Conservation (phyloP, 2,888 invertebrate species). For the Drosophila heteroneura region DNA sequence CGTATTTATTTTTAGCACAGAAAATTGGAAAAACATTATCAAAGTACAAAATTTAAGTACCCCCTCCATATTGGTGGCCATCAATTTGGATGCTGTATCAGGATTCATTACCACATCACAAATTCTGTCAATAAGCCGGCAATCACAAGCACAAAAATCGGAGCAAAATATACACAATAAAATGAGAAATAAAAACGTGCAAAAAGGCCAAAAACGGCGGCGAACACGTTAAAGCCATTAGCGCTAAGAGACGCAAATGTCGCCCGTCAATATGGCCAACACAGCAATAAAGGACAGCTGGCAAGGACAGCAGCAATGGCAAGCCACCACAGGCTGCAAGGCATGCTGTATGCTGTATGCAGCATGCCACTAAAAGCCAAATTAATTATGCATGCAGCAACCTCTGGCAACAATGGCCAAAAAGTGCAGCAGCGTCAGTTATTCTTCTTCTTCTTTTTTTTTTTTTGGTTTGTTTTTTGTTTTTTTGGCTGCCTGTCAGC, state of each 20-base stretch:
- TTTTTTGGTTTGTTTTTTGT: not conserved
- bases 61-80: not conserved
- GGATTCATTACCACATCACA: constrained; percentile 19
- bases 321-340: constrained; percentile 24
- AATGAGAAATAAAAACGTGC: constrained; percentile 25
- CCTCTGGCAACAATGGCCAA: constrained; percentile 32
- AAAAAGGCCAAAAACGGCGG: constrained; percentile 47
- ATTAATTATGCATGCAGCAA: constrained; percentile 80
- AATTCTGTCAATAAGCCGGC: constrained; percentile 49
- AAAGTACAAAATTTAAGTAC: not conserved
- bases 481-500: constrained; percentile 44
- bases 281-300: constrained; percentile 24
- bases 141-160: constrained; percentile 20
- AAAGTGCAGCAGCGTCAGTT: constrained; percentile 42
- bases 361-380: constrained; percentile 73
- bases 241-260: constrained; percentile 62
- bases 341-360: constrained; percentile 16
- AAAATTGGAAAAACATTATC: not conserved
- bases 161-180: constrained; percentile 44
- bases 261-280: constrained; percentile 63
- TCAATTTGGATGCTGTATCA: constrained; percentile 11
- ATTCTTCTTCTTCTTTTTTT: constrained; percentile 1
- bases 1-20: not conserved
- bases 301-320: constrained; percentile 38
- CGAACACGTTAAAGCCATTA: constrained; percentile 76